Percentiles rank a stretch among this genome's conserved stretches.
phyloP scores from a whole-genome alignment of 2,888 invertebrate genomes.

The Palloptera scutellata region DNA sequence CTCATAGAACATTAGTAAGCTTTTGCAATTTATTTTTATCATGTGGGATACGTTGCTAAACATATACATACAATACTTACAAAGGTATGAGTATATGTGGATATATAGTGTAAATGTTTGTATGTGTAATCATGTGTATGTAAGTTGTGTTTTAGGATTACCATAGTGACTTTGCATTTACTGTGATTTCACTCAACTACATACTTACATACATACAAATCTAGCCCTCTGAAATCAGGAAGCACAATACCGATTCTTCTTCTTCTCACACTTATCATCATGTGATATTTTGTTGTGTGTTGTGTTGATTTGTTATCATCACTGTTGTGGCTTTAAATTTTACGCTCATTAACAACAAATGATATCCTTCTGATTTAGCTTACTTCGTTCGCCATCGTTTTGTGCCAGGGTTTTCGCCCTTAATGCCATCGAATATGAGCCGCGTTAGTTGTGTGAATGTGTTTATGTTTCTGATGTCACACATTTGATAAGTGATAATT shows the following conservation, averaged over 20 bases:
- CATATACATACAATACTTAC: no score
- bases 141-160: neutral
- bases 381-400: neutral
- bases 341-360: slow-evolving; percentile 1
- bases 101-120: no score
- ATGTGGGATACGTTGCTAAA: no score
- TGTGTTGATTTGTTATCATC: no score
- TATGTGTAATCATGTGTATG: no score
- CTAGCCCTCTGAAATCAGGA: neutral
- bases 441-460: neutral
- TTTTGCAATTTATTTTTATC: no score
- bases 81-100: no score
- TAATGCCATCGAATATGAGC: neutral
- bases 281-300: neutral
- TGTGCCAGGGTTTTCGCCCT: no score
- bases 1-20: no score
- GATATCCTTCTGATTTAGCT: neutral
- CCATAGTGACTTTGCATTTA: neutral
- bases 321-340: neutral
- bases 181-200: neutral
- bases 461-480: slow-evolving; percentile 25
- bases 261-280: neutral
- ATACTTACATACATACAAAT: neutral
- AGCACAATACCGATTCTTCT: neutral
- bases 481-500: slow-evolving; percentile 49